Base-by-base conservation (phyloP, 2,113 vertebrate genomes). In the Lethenteron reissneri region DNA sequence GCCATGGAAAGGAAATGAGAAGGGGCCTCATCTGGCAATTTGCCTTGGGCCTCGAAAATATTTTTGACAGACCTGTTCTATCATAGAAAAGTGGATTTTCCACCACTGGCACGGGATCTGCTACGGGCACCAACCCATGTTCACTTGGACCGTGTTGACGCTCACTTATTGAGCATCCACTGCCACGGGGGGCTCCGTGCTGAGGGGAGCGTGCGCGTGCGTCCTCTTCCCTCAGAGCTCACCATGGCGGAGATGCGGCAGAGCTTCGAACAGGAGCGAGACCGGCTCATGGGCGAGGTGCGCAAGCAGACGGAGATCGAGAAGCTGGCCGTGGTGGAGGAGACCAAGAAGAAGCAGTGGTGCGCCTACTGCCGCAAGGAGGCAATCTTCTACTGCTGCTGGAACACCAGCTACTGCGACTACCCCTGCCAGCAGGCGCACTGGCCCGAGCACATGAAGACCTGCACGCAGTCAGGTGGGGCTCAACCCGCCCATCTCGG, bases 321-420 rank as follows among this genome's bases (percentile, higher is more conserved):
- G 76, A 95, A 90, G 77, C 91, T 94, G 75, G 89, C 91, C 79
- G 89, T 88, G 0, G 86, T 95, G 70, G 92, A 96, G 1, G 91
- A 97, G 82, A 96, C 92, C 72, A 96, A 97, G 79, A 95, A 92
- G 84, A 96, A 95, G 77, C 92, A 97, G 77, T 96, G 92, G 91
- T 97, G 92, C 1, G 92, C 92, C 64, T 89, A 90, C 80, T 97
- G 92, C 81, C 89, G 87, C 78, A 96, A 96, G 75, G 92, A 97
- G 76, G 91, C 91, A 78, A 97, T 97, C 71, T 97, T 97, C 78
- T 95, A 97, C 76, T 97, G 92, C 81, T 97, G 91, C 78, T 96
- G 91, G 91, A 97, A 97, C 72, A 97, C 91, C 15, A 97, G 91
- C 81, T 97, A 97, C 80, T 97, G 92, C 4, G 92, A 97, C 79